A percentile compares a stretch with the other conserved stretches of the same genome.
Conservation (phyloP, 2,113 vertebrate genomes). For the Lasiurus borealis region DNA sequence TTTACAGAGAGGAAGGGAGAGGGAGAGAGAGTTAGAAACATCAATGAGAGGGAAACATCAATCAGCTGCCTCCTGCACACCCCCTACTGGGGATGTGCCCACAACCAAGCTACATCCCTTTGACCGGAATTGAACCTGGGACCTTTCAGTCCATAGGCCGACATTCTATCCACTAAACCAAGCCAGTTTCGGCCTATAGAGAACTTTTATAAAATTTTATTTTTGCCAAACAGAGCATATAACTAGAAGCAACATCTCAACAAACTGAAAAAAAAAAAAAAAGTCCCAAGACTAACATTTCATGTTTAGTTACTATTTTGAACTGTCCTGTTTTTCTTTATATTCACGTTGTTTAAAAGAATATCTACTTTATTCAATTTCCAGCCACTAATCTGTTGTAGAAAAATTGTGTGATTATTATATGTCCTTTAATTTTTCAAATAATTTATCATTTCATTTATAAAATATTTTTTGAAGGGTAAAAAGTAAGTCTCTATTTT, state of each 20-base stretch:
- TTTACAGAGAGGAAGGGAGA: too few species aligned
- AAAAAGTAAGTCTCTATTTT: constrained; percentile 12
- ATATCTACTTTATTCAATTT: constrained; percentile 1
- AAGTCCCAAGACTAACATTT: background rate
- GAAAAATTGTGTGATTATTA: constrained; percentile 2
- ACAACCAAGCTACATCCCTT: too few species aligned
- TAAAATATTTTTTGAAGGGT: background rate
- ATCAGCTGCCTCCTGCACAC: too few species aligned
- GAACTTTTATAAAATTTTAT: background rate
- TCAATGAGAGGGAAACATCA: too few species aligned
- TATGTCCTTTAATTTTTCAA: constrained; percentile 30
- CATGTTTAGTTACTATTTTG: background rate
- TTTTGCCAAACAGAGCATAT: background rate
- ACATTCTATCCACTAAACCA: too few species aligned
- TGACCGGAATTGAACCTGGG: too few species aligned
- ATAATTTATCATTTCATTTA: constrained; percentile 44
- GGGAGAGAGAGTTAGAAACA: too few species aligned
- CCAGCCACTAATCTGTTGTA: background rate
- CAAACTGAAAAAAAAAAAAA: background rate
- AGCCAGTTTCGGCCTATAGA: background rate
- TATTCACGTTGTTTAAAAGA: constrained; percentile 40
- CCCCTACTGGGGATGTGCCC: too few species aligned
- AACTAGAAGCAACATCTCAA: background rate
- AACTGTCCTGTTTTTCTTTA: constrained; percentile 1
- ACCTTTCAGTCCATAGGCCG: too few species aligned